phyloP scores from a whole-genome alignment of 2,797 vertebrate species.

The Mormyrus hasselquistii region DNA sequence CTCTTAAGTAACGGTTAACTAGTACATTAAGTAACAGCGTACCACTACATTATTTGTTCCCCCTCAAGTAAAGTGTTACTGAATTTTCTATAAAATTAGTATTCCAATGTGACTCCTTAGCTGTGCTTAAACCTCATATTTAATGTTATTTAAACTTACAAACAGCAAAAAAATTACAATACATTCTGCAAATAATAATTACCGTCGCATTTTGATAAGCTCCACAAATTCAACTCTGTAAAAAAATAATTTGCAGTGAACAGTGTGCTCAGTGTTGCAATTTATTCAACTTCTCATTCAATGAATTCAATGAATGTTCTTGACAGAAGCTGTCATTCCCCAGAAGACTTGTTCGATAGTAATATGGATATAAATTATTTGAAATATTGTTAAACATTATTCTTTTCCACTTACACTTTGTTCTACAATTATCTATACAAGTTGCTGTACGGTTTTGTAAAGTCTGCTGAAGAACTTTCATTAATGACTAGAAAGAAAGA shows the following conservation, averaged over 20 bases:
- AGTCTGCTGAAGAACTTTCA: conserved; percentile 2
- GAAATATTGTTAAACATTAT: background rate
- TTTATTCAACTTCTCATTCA: background rate
- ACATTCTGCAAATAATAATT: background rate
- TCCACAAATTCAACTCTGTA: background rate
- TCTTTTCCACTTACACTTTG: background rate
- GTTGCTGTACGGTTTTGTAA: background rate
- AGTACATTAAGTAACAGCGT: background rate
- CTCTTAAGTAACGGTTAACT: background rate
- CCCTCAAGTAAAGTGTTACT: background rate
- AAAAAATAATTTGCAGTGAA: background rate
- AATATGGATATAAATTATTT: background rate
- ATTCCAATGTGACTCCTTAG: background rate
- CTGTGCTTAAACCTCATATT: background rate
- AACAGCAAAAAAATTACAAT: background rate
- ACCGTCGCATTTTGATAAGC: background rate
- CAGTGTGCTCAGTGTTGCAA: background rate
- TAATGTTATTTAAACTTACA: background rate
- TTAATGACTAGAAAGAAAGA: conserved; percentile 19
- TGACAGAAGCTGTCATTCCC: background rate
- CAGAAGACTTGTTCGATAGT: background rate
- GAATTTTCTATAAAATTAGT: background rate
- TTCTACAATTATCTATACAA: background rate
- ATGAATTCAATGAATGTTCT: background rate
- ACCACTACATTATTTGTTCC: background rate